phyloP scores from a whole-genome alignment of 2,797 vertebrate species.

The Chloroceryle inda region DNA sequence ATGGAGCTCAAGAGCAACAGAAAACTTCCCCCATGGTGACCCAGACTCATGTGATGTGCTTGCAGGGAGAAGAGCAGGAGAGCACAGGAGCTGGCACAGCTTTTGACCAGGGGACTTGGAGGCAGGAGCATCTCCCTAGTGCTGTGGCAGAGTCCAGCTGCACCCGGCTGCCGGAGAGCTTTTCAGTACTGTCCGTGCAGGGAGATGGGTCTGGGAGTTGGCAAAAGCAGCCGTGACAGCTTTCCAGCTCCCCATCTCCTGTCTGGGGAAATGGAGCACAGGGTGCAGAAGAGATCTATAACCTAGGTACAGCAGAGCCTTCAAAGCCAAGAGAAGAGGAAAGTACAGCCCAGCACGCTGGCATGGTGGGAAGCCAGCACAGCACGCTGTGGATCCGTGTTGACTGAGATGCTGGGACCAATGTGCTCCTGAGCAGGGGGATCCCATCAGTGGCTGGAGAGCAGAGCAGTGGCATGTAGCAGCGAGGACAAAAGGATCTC shows the following conservation, averaged over 20 bases:
- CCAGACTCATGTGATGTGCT: background rate
- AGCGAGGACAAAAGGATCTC: background rate
- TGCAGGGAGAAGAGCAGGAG: background rate
- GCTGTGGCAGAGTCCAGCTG: background rate
- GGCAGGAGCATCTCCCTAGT: background rate
- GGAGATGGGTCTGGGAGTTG: background rate
- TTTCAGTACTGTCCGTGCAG: background rate
- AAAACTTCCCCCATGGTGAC: slow-evolving; percentile 24
- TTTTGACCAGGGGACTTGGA: background rate
- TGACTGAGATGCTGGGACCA: accelerated
- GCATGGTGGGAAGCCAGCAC: accelerated
- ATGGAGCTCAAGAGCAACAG: slow-evolving; percentile 49
- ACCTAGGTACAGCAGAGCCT: background rate
- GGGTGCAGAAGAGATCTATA: background rate
- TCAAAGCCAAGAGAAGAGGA: background rate
- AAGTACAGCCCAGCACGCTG: accelerated
- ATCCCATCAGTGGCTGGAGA: background rate
- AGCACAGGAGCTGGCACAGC: background rate
- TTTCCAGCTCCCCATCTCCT: background rate
- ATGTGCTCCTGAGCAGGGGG: background rate
- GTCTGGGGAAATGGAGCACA: background rate
- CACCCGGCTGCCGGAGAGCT: background rate
- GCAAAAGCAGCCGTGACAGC: accelerated
- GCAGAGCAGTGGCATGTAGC: background rate
- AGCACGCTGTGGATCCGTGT: accelerated